phyloP scores from a whole-genome alignment of 2,888 invertebrate species.

The Scotopteryx bipunctaria region DNA sequence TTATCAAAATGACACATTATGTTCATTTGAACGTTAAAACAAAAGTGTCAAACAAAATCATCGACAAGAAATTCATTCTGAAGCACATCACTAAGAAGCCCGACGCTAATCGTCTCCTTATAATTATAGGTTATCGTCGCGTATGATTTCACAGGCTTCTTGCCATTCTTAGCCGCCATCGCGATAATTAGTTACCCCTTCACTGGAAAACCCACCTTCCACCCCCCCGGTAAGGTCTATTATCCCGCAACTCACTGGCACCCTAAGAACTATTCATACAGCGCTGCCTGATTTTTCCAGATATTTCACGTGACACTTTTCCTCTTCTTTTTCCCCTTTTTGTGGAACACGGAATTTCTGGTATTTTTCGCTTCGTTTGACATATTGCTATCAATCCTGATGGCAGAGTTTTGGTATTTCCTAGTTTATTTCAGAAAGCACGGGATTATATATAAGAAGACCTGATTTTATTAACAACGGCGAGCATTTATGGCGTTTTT shows the following conservation, averaged over 20 bases:
- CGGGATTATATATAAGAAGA: neutral
- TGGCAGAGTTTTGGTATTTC: slow-evolving; percentile 9
- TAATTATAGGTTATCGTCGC: slow-evolving; percentile 67
- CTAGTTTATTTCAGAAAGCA: slow-evolving; percentile 6
- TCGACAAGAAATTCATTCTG: slow-evolving; percentile 17
- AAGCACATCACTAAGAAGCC: slow-evolving; percentile 53
- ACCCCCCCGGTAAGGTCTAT: slow-evolving; percentile 20
- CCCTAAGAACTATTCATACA: slow-evolving; percentile 60
- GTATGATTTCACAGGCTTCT: slow-evolving; percentile 67
- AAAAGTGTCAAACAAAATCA: too few relatives aligned
- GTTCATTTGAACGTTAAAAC: too few relatives aligned
- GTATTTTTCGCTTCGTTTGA: slow-evolving; percentile 33
- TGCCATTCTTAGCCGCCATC: slow-evolving; percentile 52
- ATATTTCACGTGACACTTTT: slow-evolving; percentile 45
- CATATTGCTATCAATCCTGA: slow-evolving; percentile 30
- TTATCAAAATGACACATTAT: too few relatives aligned
- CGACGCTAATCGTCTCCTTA: slow-evolving; percentile 57
- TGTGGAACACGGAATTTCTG: slow-evolving; percentile 35
- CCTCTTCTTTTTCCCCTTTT: slow-evolving; percentile 39
- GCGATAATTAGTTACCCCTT: slow-evolving; percentile 55
- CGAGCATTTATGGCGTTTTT: too few relatives aligned
- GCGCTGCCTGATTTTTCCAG: slow-evolving; percentile 45
- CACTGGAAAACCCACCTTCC: slow-evolving; percentile 37
- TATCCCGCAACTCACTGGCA: slow-evolving; percentile 51
- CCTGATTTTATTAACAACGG: too few relatives aligned